Conservation (phyloP, 2,888 invertebrate species). For the Drosophila lacicola region DNA sequence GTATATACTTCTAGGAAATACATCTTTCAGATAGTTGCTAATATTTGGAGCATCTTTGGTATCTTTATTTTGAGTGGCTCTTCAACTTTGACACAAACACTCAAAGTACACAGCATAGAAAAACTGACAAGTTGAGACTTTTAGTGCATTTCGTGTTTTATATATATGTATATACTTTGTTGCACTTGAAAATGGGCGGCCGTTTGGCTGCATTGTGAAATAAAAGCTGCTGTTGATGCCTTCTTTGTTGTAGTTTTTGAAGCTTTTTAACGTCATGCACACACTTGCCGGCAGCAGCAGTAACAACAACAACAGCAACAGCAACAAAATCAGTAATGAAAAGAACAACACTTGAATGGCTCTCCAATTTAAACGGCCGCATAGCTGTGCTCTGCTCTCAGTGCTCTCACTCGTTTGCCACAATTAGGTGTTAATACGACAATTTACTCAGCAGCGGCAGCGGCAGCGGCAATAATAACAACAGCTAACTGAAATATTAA, state of each 20-base stretch:
- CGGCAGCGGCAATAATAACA: slow-evolving; percentile 21
- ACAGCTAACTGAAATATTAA: slow-evolving; percentile 45
- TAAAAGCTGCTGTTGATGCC: background rate
- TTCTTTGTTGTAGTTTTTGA: slow-evolving; percentile 11
- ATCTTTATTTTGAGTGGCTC: background rate
- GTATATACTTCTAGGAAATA: background rate
- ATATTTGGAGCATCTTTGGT: background rate
- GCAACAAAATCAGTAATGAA: slow-evolving; percentile 4
- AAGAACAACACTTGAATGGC: slow-evolving; percentile 18
- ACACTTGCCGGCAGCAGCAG: slow-evolving; percentile 12
- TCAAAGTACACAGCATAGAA: background rate
- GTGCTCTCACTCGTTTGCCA: slow-evolving; percentile 41
- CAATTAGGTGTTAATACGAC: slow-evolving; percentile 76
- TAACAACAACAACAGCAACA: background rate
- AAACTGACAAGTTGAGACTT: background rate
- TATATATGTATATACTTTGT: background rate
- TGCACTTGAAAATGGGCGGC: no score
- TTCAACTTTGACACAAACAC: slow-evolving; percentile 1
- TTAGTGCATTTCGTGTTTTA: slow-evolving; percentile 3
- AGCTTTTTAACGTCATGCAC: slow-evolving; percentile 20
- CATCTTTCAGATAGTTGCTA: background rate
- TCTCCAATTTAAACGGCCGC: slow-evolving; percentile 25
- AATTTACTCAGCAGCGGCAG: slow-evolving; percentile 51
- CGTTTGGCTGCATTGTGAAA: no score
- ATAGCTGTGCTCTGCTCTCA: slow-evolving; percentile 1